Conservation (phyloP, 2,797 vertebrate genomes). For the Crenuchus spilurus region DNA sequence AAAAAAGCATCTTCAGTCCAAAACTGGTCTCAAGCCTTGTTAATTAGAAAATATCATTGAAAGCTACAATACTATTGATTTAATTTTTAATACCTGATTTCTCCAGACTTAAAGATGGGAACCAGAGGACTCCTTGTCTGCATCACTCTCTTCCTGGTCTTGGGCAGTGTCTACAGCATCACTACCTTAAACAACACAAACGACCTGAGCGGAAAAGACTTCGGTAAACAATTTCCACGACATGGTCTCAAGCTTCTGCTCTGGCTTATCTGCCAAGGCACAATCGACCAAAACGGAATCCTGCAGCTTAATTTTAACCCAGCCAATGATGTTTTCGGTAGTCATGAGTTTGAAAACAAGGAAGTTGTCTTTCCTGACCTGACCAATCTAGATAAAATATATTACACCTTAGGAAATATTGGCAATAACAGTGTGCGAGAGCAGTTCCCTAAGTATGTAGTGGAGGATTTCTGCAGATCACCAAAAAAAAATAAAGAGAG, state of each 20-base stretch:
- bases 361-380: background rate
- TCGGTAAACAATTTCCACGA: background rate
- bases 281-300: background rate
- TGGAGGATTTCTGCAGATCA: background rate
- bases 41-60: too few species aligned
- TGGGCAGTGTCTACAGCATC: background rate
- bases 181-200: background rate
- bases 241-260: background rate
- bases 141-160: background rate
- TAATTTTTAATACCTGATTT: too few species aligned
- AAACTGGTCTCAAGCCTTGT: too few species aligned
- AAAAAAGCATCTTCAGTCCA: too few species aligned
- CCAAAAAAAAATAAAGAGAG: background rate
- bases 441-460: background rate
- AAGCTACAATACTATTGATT: too few species aligned
- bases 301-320: background rate
- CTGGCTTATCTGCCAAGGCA: background rate
- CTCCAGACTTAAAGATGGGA: background rate
- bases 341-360: background rate
- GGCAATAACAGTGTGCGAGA: background rate
- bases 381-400: background rate
- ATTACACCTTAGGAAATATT: constrained; percentile 7
- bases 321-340: background rate
- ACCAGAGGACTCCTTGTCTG: background rate
- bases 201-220: background rate